phyloP scores from a whole-genome alignment of 2,797 vertebrate genomes.

The Geotrypetes seraphini region DNA sequence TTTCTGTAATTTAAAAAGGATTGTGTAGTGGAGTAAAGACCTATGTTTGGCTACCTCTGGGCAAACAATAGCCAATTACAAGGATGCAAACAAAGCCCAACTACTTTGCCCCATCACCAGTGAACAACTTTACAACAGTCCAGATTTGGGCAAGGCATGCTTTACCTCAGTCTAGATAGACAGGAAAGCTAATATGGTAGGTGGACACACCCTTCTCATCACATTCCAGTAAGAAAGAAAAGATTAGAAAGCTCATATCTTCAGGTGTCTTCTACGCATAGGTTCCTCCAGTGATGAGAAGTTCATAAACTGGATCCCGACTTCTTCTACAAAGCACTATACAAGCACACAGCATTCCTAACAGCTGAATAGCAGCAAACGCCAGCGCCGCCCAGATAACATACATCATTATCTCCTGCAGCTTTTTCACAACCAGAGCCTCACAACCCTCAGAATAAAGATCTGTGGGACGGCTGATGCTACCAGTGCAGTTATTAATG shows the following conservation, averaged over 20 bases:
- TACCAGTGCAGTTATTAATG: slow-evolving; percentile 81
- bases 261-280: slow-evolving; percentile 58
- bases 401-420: slow-evolving; percentile 96
- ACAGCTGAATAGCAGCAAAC: slow-evolving; percentile 90
- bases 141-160: slow-evolving; percentile 55
- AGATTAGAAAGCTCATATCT: slow-evolving; percentile 18
- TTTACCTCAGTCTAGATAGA: slow-evolving; percentile 50
- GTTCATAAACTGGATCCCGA: slow-evolving; percentile 83
- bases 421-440: slow-evolving; percentile 84
- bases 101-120: slow-evolving; percentile 53
- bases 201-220: slow-evolving; percentile 49
- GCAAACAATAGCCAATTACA: slow-evolving; percentile 17
- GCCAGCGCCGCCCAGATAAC: slow-evolving; percentile 88
- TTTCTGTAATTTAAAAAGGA: too few relatives aligned
- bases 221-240: slow-evolving; percentile 36
- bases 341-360: slow-evolving; percentile 90
- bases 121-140: slow-evolving; percentile 44
- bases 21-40: too few relatives aligned
- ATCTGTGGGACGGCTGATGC: slow-evolving; percentile 67
- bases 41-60: too few relatives aligned
- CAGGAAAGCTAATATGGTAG: slow-evolving; percentile 42
- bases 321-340: slow-evolving; percentile 80
- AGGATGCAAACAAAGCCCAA: slow-evolving; percentile 30
- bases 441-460: slow-evolving; percentile 95
- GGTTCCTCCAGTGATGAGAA: slow-evolving; percentile 79